A percentile compares a stretch with the other conserved stretches of the same genome.
These are phyloP conservation scores for Archegozetes longisetosus DNA, from an alignment of 1,140 invertebrate species.

Conservation along the genomic window DNA sequence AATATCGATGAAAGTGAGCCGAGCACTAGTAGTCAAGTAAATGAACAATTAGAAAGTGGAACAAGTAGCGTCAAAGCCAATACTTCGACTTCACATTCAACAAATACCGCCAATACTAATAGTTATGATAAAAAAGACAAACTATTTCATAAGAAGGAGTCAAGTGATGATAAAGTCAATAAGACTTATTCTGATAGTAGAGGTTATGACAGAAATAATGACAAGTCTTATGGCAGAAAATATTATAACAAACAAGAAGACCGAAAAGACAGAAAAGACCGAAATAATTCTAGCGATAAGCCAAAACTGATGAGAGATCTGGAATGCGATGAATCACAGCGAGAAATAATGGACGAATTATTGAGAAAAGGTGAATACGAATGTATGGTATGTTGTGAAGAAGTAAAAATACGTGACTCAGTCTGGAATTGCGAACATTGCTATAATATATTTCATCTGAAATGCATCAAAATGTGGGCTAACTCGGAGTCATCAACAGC, in stretches of 20 bases:
- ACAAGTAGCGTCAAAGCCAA: not conserved
- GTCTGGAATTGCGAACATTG: slow-evolving; percentile 83
- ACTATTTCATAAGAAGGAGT: not conserved
- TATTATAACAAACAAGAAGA: not conserved
- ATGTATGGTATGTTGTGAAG: slow-evolving; percentile 82
- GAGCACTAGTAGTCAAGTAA: not conserved
- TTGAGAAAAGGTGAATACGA: slow-evolving; percentile 39
- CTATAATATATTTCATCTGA: slow-evolving; percentile 68
- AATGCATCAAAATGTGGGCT: slow-evolving; percentile 81
- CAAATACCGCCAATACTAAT: too few relatives aligned
- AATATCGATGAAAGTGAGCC: not conserved
- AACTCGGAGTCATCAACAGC: not conserved
- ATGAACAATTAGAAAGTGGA: not conserved
- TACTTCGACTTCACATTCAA: too few relatives aligned
- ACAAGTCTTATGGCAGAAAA: not conserved
- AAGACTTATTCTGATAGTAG: not conserved
- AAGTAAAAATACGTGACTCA: slow-evolving; percentile 52
- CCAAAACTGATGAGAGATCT: too few relatives aligned
- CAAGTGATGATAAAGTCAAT: not conserved
- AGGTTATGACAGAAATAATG: not conserved
- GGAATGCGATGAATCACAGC: slow-evolving; percentile 9
- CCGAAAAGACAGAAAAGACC: not conserved
- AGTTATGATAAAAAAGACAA: not conserved
- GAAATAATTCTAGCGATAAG: not conserved
- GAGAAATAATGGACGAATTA: slow-evolving; percentile 18